These are phyloP conservation scores for Ceriagrion tenellum DNA, from an alignment of 2,888 invertebrate genomes.

Conservation along the genomic window DNA sequence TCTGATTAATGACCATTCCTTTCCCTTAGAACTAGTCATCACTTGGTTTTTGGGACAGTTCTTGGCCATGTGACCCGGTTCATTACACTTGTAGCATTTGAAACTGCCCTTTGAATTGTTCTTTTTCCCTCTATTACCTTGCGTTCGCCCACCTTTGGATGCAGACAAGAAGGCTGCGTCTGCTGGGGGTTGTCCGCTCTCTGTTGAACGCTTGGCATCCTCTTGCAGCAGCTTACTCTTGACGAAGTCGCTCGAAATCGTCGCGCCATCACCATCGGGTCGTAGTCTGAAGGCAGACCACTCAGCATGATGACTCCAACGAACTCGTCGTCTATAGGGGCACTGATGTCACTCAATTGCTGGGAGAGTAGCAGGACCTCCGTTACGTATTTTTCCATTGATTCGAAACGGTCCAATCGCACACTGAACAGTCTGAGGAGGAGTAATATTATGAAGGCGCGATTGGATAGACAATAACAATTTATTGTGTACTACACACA, in stretches of 20 bases:
- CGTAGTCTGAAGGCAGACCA: no score
- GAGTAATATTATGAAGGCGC: no score
- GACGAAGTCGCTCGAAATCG: not conserved
- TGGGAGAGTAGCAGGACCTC: no score
- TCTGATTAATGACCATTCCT: not conserved
- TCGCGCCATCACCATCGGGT: not conserved
- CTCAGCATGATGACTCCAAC: no score
- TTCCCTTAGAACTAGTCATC: not conserved
- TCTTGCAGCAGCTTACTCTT: not conserved
- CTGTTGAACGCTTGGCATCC: not conserved
- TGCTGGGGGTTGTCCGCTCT: not conserved
- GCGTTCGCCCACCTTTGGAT: not conserved
- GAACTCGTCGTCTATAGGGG: no score
- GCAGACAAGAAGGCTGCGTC: not conserved
- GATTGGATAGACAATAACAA: no score
- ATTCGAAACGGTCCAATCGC: not conserved
- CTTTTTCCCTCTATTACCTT: no score
- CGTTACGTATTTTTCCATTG: not conserved
- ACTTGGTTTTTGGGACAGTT: not conserved
- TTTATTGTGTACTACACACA: no score
- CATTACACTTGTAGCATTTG: conserved; percentile 11
- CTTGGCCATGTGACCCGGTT: not conserved
- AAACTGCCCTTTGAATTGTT: not conserved
- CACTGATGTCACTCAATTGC: no score
- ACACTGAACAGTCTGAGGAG: conserved; percentile 41